Base-by-base conservation (phyloP, 2,113 vertebrate genomes). In the Uria aalge region DNA sequence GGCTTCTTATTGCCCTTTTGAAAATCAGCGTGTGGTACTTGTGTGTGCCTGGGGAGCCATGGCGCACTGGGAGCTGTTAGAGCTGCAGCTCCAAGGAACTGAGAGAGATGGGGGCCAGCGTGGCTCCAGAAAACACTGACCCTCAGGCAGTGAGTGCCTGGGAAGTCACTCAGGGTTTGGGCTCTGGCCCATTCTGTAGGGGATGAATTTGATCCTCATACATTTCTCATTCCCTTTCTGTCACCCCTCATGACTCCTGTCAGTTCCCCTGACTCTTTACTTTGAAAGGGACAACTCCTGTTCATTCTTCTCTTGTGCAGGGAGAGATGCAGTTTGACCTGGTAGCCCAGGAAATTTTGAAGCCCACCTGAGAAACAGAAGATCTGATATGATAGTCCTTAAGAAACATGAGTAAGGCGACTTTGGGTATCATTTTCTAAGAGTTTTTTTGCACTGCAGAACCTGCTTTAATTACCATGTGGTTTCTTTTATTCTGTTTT, bases 21-120 rank as follows among this genome's bases (percentile, higher is more conserved):
- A 27, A 57, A 66, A 45, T 14, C 22, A 15, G 10, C 0, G 0
- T 21, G 1, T n/a, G 15, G 29, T 38, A 29, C 16, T 0, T 53
- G 12, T 15, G 50, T 55, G 41, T 62, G 50, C 32, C 30, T 55
- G n/a, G 66, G 66, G 38, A 78, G 69, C 29, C 7, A 0, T 4
- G 9, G 34, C 0, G 0, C 0, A 1, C 26, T 23, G 41, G 59
- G 38, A 79, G 23, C 50, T 77, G 16, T 9, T 69, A 45, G 38
- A 77, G 30, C 10, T 84, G 83, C 59, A 64, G 45, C 56, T 40
- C 52, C 43, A 27, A 71, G 48, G 43, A 72, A 47, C 40, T n/a
- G n/a, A n/a, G n/a, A 22, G 13, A 53, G 21, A 6, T 0, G 34
- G 38, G 41, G 29, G 20, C 50, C 13, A 1, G 12, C 12, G 8